Percentiles rank a stretch among this genome's conserved stretches.
phyloP scores from a whole-genome alignment of 2,888 invertebrate genomes.

The Drosophila greeni region DNA sequence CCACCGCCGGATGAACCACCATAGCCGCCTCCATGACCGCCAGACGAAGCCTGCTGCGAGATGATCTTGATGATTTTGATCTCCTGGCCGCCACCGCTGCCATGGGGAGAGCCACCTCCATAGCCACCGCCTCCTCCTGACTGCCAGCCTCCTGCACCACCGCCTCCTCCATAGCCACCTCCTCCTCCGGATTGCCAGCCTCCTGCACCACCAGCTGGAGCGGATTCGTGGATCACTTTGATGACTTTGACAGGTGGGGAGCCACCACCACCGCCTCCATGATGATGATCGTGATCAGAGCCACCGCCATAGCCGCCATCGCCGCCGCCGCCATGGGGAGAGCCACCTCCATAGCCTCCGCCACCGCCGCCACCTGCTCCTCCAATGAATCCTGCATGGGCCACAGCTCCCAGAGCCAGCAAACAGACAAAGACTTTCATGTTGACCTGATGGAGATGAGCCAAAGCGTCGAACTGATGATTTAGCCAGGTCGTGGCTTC shows the following conservation, averaged over 20 bases:
- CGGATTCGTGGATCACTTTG: constrained; percentile 61
- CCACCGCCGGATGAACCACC: constrained; percentile 47
- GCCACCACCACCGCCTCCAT: constrained; percentile 30
- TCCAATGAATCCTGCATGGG: constrained; percentile 61
- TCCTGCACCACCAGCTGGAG: constrained; percentile 40
- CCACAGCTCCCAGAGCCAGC: constrained; percentile 56
- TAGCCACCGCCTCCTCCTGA: constrained; percentile 23
- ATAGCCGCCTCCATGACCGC: constrained; percentile 54
- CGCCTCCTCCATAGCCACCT: constrained; percentile 28
- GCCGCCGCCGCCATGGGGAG: constrained; percentile 28
- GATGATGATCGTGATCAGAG: constrained; percentile 35
- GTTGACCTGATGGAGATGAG: constrained; percentile 53
- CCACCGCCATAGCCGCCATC: constrained; percentile 40
- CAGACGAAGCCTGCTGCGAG: constrained; percentile 51
- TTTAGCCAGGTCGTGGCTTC: constrained; percentile 32
- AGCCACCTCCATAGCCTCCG: constrained; percentile 36
- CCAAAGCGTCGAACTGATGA: constrained; percentile 58
- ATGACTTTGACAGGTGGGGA: constrained; percentile 51
- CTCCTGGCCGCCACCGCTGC: constrained; percentile 49
- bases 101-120: constrained; percentile 27
- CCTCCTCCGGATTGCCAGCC: constrained; percentile 49
- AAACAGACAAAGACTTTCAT: constrained; percentile 66
- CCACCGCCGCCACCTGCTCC: constrained; percentile 43
- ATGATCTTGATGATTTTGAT: constrained; percentile 60
- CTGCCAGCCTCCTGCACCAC: constrained; percentile 12